These are phyloP conservation scores for Charanyca ferruginea DNA, from an alignment of 2,888 invertebrate species.

Conservation along the genomic window DNA sequence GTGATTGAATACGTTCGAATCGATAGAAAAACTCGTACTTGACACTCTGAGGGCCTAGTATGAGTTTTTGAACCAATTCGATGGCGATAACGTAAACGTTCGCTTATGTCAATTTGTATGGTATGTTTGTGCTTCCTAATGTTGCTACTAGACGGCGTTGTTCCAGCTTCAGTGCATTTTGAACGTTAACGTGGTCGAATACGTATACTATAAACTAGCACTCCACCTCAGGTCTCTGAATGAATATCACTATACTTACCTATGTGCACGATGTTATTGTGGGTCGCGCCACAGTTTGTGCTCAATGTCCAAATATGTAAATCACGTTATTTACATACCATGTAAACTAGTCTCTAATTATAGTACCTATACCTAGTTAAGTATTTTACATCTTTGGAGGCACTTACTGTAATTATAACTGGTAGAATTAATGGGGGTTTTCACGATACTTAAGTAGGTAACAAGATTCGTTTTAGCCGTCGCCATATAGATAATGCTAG, in stretches of 20 bases:
- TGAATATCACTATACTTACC: conserved; percentile 9
- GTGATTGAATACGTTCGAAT: too few species aligned
- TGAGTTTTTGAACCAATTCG: too few species aligned
- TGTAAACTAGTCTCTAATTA: conserved; percentile 26
- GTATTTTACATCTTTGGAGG: conserved; percentile 20
- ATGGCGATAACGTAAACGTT: too few species aligned
- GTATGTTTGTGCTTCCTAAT: too few species aligned
- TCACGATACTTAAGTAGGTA: not conserved
- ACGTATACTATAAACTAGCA: too few species aligned
- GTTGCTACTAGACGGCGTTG: too few species aligned
- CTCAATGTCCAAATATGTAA: conserved; percentile 42
- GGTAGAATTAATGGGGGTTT: conserved; percentile 4
- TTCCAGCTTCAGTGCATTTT: too few species aligned
- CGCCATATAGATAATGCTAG: conserved; percentile 2
- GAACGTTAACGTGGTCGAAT: too few species aligned
- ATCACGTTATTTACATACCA: conserved; percentile 41
- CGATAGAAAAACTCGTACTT: too few species aligned
- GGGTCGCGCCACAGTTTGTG: conserved; percentile 30
- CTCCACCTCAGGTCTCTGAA: too few species aligned
- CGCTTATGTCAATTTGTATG: too few species aligned
- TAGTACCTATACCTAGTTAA: not conserved
- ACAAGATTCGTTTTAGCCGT: not conserved
- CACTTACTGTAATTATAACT: conserved; percentile 28
- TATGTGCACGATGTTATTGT: conserved; percentile 17
- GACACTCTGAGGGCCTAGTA: too few species aligned